Base-by-base conservation (phyloP, 2,113 vertebrate species). In the Fulica atra region DNA sequence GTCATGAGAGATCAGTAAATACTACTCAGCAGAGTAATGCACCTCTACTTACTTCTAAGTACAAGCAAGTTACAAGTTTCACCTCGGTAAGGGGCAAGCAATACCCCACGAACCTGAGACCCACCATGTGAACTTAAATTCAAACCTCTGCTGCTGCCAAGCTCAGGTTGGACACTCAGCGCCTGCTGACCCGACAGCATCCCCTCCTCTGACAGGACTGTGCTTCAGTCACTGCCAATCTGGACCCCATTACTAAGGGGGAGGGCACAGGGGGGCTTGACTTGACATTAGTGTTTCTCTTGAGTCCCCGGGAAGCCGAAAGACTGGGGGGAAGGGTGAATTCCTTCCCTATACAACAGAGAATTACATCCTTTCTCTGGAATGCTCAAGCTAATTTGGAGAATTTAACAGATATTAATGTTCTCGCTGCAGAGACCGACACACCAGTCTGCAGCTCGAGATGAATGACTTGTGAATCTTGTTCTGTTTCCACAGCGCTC, bases 301-400 rank as follows among this genome's bases (percentile, higher is more conserved):
- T 0, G 0, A 89, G 89, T 89, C 73, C 40, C 57, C 54, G 78
- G 26, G 68, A 92, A 92, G 87, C 57, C 76, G 63, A 89, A 92
- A 61, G 77, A 14, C 76, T 91, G 86, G 89, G 83, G 89, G 89
- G 91, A 95, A 95, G 89, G 95, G 84, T 80, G 71, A 92, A 91
- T 97, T 97, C 93, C 87, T 96, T 88, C 84, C 59, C 69, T 73
- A 42, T 82, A 77, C 92, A 93, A 94, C 80, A 63, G 95, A 95
- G 92, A 85, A 97, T 97, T 96, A 96, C 92, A 91, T 93, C 70
- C 71, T 87, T 91, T 82, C 94, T 88, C 84, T 93, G 94, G 93
- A 97, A 97, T 96, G 94, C 80, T 96, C 73, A 96, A 92, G 74
- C 74, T 94, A 93, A 95, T 96, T 91, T 82, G 46, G 73, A 88